Base-by-base conservation (phyloP, 53 echinoderm and acorn worm genomes). In the Paelopatides confundens region DNA sequence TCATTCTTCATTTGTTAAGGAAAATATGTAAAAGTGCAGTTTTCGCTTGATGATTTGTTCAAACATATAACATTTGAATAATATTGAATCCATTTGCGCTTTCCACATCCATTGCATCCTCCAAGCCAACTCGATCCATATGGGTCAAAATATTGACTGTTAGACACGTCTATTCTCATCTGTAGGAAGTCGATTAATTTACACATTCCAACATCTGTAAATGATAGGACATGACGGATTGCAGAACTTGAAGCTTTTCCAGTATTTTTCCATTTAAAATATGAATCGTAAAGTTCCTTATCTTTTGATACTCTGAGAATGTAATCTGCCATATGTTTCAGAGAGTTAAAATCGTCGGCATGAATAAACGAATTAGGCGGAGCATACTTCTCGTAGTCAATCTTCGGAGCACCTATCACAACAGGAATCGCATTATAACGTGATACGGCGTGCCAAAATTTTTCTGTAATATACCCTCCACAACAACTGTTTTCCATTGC, bases 401-500 rank as follows among this genome's bases (percentile, higher is more conserved):
- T 51, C 76, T 85, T 91, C 12, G 81, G 85, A 24, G 91, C 91
- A 2, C 93, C 93, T n/a, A 91, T 88, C 17, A 93, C 93, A 26
- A 93, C 86, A 1, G 93, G 93, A 47, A 93, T 87, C 3, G 85
- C 91, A 4, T 68, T 68, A 32, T 84, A 76, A n/a, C n/a, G 38
- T 28, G 76, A 31, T 7, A 90, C 50, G 17, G 65, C 70, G 5
- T 86, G 68, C 93, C 93, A 93, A 36, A 91, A 88, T 35, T 93
- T 93, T 66, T 93, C 93, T 8, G 93, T 88, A 11, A 91, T 76
- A 52, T 93, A 93, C 7, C 90, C 93, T 23, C 87, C 85, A 24
- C 93, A 93, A 18, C 92, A 92, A 31, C 89, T 85, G 37, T 92
- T 92, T 46, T 92, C 92, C 7, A 92, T 50, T 13, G 92, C 64